A percentile compares a stretch with the other conserved stretches of the same genome.
phyloP scores from a whole-genome alignment of 64 coral and sea anemone species.

The Dendrophyllia cribrosa region DNA sequence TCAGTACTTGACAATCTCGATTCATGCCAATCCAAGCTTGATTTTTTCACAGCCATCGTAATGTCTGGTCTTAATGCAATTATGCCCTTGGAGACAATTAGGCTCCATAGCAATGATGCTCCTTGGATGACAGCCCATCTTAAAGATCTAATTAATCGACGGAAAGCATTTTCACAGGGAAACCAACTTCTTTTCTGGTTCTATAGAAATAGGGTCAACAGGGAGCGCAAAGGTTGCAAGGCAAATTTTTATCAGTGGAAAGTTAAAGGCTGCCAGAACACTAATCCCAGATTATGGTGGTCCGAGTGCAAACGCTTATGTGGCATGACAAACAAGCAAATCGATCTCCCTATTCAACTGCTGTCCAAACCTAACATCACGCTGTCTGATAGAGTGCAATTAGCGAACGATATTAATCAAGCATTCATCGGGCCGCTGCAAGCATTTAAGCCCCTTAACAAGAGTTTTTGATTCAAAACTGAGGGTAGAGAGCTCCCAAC shows the following conservation, averaged over 20 bases:
- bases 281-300: background rate
- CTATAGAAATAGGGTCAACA: background rate
- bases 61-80: slow-evolving; percentile 30
- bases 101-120: slow-evolving; percentile 56
- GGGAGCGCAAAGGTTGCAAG: background rate
- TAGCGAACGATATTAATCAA: too few species aligned
- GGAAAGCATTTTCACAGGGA: slow-evolving; percentile 9
- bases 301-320: background rate
- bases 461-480: too few species aligned
- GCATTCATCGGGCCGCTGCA: too few species aligned
- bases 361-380: too few species aligned
- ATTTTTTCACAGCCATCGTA: background rate
- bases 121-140: background rate
- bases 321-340: too few species aligned
- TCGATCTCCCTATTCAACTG: too few species aligned
- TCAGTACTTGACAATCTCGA: slow-evolving; percentile 17
- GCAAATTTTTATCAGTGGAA: background rate
- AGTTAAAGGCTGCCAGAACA: background rate
- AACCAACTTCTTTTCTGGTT: background rate
- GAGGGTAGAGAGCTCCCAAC: too few species aligned
- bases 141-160: background rate
- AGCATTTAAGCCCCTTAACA: too few species aligned
- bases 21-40: slow-evolving; percentile 54
- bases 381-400: too few species aligned
- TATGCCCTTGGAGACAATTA: slow-evolving; percentile 36